phyloP scores from a whole-genome alignment of 2,888 invertebrate genomes.

The Yponomeuta evonymella region DNA sequence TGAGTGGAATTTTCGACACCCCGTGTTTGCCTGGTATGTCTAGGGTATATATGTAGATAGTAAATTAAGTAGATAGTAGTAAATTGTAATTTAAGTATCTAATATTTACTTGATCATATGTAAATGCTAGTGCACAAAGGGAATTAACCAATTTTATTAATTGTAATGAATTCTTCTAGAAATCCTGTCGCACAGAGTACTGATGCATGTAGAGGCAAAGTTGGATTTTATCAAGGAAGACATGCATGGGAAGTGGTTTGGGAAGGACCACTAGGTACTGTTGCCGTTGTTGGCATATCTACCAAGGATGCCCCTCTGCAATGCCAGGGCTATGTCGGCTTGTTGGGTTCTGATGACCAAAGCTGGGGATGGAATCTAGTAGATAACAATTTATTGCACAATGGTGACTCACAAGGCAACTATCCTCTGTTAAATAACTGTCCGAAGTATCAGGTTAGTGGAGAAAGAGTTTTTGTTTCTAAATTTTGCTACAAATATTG shows the following conservation, averaged over 20 bases:
- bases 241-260: conserved; percentile 99
- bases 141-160: no score
- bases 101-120: no score
- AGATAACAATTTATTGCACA: conserved; percentile 96
- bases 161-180: conserved; percentile 54
- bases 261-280: conserved; percentile 98
- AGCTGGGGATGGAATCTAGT: conserved; percentile 99
- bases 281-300: conserved; percentile 96
- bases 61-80: no score
- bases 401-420: conserved; percentile 95
- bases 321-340: conserved; percentile 95
- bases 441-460: conserved; percentile 89
- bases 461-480: neutral
- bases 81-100: no score
- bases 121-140: neutral
- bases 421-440: conserved; percentile 96
- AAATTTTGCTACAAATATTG: no score
- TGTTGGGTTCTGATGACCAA: conserved; percentile 96
- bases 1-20: no score
- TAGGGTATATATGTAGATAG: no score
- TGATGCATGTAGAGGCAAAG: conserved; percentile 93
- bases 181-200: conserved; percentile 99
- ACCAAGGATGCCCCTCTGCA: conserved; percentile 95
- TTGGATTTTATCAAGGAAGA: conserved; percentile 92
- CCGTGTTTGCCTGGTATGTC: no score